phyloP scores from a whole-genome alignment of 2,888 invertebrate species.

The Leptura quadrifasciata region DNA sequence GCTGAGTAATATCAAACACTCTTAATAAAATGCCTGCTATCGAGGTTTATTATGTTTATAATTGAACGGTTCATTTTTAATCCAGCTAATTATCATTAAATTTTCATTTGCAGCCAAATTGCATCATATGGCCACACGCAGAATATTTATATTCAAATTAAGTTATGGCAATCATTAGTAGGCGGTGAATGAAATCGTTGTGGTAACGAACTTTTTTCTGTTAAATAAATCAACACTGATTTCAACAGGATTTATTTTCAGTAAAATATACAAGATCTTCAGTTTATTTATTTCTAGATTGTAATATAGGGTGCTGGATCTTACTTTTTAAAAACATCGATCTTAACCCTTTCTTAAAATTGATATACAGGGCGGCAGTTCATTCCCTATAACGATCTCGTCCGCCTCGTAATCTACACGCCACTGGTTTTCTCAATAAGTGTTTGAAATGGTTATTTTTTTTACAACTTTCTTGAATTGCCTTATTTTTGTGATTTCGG shows the following conservation, averaged over 20 bases:
- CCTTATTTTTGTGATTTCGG: no score
- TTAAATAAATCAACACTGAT: slow-evolving; percentile 9
- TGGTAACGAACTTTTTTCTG: slow-evolving; percentile 15
- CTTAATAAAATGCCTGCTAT: slow-evolving; percentile 36
- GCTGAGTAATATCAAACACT: slow-evolving; percentile 46
- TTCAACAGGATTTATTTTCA: slow-evolving; percentile 3
- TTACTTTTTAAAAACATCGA: no score
- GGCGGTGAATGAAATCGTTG: slow-evolving; percentile 13
- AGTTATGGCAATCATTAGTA: slow-evolving; percentile 10
- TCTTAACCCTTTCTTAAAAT: no score
- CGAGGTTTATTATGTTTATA: slow-evolving; percentile 35
- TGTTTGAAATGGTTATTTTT: no score
- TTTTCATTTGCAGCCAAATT: slow-evolving; percentile 20
- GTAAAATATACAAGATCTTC: not conserved
- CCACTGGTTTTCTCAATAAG: no score
- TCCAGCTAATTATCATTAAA: slow-evolving; percentile 23
- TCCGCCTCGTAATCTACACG: no score
- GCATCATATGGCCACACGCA: slow-evolving; percentile 10
- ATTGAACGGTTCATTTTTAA: slow-evolving; percentile 37
- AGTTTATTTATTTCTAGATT: no score
- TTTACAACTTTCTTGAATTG: no score
- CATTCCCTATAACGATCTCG: no score
- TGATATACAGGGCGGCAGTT: no score
- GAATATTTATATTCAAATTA: slow-evolving; percentile 19
- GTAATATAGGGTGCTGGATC: no score